Evolutionary conservation across 2,888 invertebrate species (phyloP).

Genomic region (Philaethria dido): DNA sequence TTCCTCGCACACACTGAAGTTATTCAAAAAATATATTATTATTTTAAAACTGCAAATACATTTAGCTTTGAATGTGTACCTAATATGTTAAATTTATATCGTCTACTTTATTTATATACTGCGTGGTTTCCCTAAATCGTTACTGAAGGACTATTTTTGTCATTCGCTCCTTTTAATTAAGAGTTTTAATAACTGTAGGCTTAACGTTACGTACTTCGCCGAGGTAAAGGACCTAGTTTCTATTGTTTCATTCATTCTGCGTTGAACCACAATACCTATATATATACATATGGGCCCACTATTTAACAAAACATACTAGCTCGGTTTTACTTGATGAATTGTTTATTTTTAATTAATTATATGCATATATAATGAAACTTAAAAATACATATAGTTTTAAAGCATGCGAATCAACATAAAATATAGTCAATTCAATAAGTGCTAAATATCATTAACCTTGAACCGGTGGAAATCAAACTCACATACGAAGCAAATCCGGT

Average conservation of each 20-base stretch:
- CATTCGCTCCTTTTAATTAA: conserved; percentile 54
- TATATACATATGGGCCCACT: conserved; percentile 1
- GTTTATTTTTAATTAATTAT: not conserved
- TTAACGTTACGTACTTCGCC: conserved; percentile 32
- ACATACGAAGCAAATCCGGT: conserved; percentile 27
- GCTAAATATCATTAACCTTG: conserved; percentile 31
- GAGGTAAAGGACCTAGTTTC: conserved; percentile 32
- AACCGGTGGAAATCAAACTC: conserved; percentile 25
- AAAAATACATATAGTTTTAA: not conserved
- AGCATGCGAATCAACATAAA: too few relatives aligned
- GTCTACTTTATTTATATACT: not conserved
- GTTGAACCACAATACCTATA: conserved; percentile 20
- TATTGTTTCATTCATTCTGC: conserved; percentile 42
- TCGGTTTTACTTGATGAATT: conserved; percentile 3
- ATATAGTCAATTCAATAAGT: not conserved
- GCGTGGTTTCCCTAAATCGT: conserved; percentile 31
- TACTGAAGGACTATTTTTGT: conserved; percentile 44
- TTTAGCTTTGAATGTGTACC: not conserved
- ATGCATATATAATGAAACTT: not conserved
- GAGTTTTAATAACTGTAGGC: conserved; percentile 50
- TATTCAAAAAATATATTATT: conserved; percentile 27
- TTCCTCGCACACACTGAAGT: conserved; percentile 53
- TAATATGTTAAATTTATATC: conserved; percentile 8
- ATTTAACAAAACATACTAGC: conserved; percentile 5
- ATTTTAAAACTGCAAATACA: conserved; percentile 22